Conservation (phyloP, 2,113 vertebrate species). For the Puffinus mauretanicus region DNA sequence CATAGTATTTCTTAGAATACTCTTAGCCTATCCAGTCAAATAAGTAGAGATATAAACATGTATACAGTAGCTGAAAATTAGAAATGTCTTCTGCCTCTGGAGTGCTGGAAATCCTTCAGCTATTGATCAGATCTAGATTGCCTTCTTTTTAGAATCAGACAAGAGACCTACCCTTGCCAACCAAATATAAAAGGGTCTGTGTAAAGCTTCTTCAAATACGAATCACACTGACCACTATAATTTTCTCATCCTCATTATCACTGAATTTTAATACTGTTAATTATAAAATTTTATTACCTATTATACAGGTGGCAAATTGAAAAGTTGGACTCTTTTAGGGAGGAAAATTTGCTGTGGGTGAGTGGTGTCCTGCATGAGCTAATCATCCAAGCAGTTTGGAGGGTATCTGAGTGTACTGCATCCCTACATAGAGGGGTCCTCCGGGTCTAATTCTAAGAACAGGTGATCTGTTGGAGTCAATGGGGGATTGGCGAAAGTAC, state of each 20-base stretch:
- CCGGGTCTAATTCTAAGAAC: neutral
- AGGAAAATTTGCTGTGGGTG: neutral
- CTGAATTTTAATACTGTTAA: neutral
- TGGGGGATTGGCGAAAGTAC: neutral
- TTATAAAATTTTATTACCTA: neutral
- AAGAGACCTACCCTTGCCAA: neutral
- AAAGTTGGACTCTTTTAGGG: neutral
- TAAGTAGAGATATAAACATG: neutral
- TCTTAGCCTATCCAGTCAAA: neutral
- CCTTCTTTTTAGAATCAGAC: neutral
- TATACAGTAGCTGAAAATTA: neutral
- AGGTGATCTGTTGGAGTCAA: neutral
- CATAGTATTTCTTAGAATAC: neutral
- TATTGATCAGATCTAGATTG: neutral
- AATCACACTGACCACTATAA: neutral
- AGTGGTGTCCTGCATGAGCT: neutral
- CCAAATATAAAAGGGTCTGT: neutral
- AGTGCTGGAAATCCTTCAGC: neutral
- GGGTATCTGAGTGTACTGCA: neutral
- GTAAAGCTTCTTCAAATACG: neutral
- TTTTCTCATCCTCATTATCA: neutral
- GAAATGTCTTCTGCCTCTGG: neutral
- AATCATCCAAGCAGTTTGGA: neutral
- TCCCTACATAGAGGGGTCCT: neutral
- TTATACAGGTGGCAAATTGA: neutral